Conservation (phyloP, 2,888 invertebrate species). For the Drosophila melanosoma region DNA sequence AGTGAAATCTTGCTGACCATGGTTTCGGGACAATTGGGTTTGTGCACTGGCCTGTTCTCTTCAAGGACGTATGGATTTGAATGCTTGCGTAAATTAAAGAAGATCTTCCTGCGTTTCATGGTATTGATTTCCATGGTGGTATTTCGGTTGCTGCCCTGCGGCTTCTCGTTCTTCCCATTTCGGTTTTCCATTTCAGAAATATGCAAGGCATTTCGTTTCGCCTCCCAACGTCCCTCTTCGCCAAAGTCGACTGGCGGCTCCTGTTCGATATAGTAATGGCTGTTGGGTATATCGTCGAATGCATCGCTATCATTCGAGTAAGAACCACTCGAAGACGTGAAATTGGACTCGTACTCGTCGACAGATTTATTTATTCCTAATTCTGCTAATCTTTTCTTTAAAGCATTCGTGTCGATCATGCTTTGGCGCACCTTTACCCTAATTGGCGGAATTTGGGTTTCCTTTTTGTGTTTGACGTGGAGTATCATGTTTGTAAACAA, state of each 20-base stretch:
- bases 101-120: slow-evolving; percentile 12
- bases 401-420: slow-evolving; percentile 2
- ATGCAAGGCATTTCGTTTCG: slow-evolving; percentile 2
- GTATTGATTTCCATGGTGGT: not conserved
- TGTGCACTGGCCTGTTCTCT: slow-evolving; percentile 17
- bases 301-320: slow-evolving; percentile 32
- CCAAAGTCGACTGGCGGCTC: slow-evolving; percentile 49
- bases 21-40: slow-evolving; percentile 52
- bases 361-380: not conserved
- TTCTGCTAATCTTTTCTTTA: not conserved
- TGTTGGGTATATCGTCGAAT: slow-evolving; percentile 59
- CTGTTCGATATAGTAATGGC: slow-evolving; percentile 56
- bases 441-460: no score
- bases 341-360: not conserved
- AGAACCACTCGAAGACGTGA: not conserved
- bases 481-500: not conserved
- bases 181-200: slow-evolving; percentile 2
- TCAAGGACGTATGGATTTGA: slow-evolving; percentile 8
- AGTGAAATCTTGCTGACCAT: slow-evolving; percentile 40
- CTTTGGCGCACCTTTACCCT: slow-evolving; percentile 34
- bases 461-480: not conserved
- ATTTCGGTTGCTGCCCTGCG: not conserved
- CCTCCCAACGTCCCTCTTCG: slow-evolving; percentile 57
- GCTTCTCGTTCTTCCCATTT: not conserved
- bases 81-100: slow-evolving; percentile 16